Percentiles rank a stretch among this genome's conserved stretches.
These are phyloP conservation scores for Drosophila setifemur DNA, from an alignment of 1,140 invertebrate genomes.

Conservation along the genomic window DNA sequence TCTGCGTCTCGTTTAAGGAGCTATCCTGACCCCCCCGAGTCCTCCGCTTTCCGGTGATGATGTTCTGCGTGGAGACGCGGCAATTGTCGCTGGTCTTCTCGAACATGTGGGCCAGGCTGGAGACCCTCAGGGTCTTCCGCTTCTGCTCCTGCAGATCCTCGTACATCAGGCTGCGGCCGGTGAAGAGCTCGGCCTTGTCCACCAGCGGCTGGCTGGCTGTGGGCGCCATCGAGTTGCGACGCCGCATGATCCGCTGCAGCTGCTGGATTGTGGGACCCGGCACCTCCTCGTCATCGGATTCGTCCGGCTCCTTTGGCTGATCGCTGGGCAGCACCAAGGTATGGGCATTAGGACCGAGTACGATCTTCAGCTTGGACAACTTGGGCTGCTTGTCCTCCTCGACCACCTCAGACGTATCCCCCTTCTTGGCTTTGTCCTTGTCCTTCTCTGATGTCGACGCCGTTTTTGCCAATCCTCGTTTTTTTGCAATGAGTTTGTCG, in stretches of 20 bases:
- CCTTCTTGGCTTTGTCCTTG: not conserved
- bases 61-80: constrained; percentile 70
- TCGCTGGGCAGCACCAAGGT: constrained; percentile 9
- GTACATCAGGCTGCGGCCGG: constrained; percentile 14
- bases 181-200: constrained; percentile 30
- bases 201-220: constrained; percentile 45
- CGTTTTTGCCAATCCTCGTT: not conserved
- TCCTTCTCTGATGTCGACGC: not conserved
- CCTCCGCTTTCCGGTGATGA: constrained; percentile 62
- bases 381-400: not conserved
- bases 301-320: not conserved
- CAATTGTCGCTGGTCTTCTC: constrained; percentile 67
- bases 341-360: constrained; percentile 43
- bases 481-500: not conserved
- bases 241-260: constrained; percentile 24
- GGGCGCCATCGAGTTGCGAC: constrained; percentile 56
- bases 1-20: constrained; percentile 55
- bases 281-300: not conserved
- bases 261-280: not conserved
- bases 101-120: constrained; percentile 49
- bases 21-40: constrained; percentile 30
- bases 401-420: not conserved
- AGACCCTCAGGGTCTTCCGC: not conserved
- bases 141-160: constrained; percentile 2
- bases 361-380: constrained; percentile 49